Base-by-base conservation (phyloP, 2,888 invertebrate genomes). In the Stratiomys singularior region DNA sequence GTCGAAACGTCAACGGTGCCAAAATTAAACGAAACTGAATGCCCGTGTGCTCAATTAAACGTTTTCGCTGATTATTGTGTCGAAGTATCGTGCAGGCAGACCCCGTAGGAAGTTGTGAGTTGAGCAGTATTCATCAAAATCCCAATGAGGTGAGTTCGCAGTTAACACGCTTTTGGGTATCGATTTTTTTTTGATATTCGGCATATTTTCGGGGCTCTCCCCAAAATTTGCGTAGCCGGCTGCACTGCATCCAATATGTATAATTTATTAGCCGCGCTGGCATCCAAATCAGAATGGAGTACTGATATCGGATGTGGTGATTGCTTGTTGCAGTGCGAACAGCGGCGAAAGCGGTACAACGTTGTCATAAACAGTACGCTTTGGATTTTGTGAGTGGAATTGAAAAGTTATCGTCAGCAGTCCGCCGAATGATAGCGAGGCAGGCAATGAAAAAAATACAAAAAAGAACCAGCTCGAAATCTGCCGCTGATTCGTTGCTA, bases 131-230 rank as follows among this genome's bases (percentile, higher is more conserved):
- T 30, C 37, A 28, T 37, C 63, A 23, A 47, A 25, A 69, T 28
- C 69, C 46, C 69, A 69, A 69, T 69, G 69, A 69, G 69, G 69
- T 69, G 23, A 69, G 69, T 69, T 25, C 25, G 69, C 3, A 15
- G 23, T 21, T 52, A 52, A n/a, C 52, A 52, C 52, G 15, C 52
- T 52, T 52, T 52, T 18, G 7, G 18, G n/a, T 52, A 52, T 52
- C 15, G 52, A 13, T 52, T 52, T 13, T 18, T 18, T n/a, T n/a
- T 52, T 18, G 7, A 52, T 13, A 18, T 52, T n/a, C 7, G 4
- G 15, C 52, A 52, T 13, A 52, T 52, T 52, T 25, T 25, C 1
- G 66, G 37, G 5, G 37, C 27, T 37, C 37, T 30, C 37, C 37
- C 37, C 18, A 18, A 44, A 27, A 63, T 66, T n/a, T 28, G n/a